Conservation (phyloP, 2,113 vertebrate genomes). For the Pseudonaja textilis region DNA sequence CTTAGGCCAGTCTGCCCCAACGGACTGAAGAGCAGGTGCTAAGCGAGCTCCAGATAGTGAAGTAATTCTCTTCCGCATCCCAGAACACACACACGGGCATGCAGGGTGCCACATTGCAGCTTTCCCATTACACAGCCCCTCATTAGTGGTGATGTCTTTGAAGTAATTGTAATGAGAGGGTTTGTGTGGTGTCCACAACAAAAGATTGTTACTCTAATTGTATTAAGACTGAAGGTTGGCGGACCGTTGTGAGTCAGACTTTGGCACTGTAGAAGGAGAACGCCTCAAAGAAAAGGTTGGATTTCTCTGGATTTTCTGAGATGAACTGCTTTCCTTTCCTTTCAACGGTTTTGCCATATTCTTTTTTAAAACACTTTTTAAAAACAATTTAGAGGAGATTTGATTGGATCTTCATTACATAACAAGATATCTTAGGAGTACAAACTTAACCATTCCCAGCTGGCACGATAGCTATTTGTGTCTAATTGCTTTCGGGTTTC, state of each 20-base stretch:
- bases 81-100: conserved; percentile 70
- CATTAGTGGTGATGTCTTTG: conserved; percentile 77
- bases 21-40: conserved; percentile 86
- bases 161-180: conserved; percentile 70
- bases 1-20: conserved; percentile 65
- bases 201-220: conserved; percentile 60
- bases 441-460: neutral
- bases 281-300: neutral
- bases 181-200: conserved; percentile 71
- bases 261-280: neutral
- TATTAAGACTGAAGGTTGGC: conserved; percentile 43
- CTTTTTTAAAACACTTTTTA: neutral
- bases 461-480: neutral
- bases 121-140: conserved; percentile 80
- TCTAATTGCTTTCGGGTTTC: neutral
- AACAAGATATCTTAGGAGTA: neutral
- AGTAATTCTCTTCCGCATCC: conserved; percentile 79
- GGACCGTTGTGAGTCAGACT: conserved; percentile 36
- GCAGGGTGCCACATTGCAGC: conserved; percentile 54
- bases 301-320: conserved; percentile 4
- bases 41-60: conserved; percentile 64
- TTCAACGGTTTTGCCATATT: neutral
- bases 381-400: neutral
- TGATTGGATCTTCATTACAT: neutral
- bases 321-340: neutral